phyloP scores from a whole-genome alignment of 2,797 vertebrate genomes.

The Lagocephalus sceleratus region DNA sequence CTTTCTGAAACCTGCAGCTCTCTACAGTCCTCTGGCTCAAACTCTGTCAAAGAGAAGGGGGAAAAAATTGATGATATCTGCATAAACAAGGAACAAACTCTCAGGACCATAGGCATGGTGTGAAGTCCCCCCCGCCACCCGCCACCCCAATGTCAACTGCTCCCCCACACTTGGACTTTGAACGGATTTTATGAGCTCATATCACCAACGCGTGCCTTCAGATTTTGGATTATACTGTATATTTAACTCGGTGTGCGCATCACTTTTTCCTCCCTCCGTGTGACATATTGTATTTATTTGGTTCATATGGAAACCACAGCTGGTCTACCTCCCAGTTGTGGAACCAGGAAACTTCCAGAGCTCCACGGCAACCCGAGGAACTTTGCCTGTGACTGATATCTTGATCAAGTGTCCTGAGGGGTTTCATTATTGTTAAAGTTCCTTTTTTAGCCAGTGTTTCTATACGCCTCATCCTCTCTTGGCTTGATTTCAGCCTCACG shows the following conservation, averaged over 20 bases:
- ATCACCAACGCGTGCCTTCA: conserved; percentile 9
- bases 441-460: neutral
- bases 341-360: conserved; percentile 26
- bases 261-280: conserved; percentile 12
- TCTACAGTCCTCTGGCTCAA: too few species aligned
- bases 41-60: conserved; percentile 8
- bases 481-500: too few species aligned
- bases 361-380: conserved; percentile 11
- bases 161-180: conserved; percentile 18
- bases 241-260: conserved; percentile 24
- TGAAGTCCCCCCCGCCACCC: too few species aligned
- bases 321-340: conserved; percentile 32
- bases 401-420: conserved; percentile 1
- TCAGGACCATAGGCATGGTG: conserved; percentile 2
- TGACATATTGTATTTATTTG: conserved; percentile 29
- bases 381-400: neutral
- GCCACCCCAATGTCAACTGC: conserved; percentile 4
- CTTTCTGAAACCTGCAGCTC: conserved; percentile 46
- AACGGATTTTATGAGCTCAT: conserved; percentile 34
- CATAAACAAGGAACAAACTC: conserved; percentile 18
- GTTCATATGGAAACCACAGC: conserved; percentile 46
- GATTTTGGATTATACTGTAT: conserved; percentile 23
- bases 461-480: too few species aligned
- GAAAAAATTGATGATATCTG: conserved; percentile 17
- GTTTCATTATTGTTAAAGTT: neutral